Conservation (phyloP, 2,113 vertebrate genomes). For the Pipa parva region DNA sequence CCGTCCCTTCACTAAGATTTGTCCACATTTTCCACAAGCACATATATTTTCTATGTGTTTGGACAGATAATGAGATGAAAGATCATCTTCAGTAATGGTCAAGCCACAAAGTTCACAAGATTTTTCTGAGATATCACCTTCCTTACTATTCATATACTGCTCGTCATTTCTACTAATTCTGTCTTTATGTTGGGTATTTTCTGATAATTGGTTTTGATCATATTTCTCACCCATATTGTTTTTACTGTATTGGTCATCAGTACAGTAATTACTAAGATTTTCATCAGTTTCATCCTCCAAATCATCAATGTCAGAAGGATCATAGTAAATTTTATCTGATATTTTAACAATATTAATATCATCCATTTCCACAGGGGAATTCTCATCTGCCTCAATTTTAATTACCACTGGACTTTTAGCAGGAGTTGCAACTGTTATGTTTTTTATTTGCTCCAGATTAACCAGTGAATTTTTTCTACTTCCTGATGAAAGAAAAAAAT, state of each 20-base stretch:
- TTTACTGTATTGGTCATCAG: constrained; percentile 65
- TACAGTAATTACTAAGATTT: constrained; percentile 64
- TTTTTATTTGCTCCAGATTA: constrained; percentile 27
- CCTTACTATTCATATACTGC: constrained; percentile 54
- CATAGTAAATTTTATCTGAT: constrained; percentile 69
- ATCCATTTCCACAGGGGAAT: constrained; percentile 67
- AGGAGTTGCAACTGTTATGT: constrained; percentile 31
- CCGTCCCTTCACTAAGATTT: constrained; percentile 90
- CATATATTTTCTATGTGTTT: constrained; percentile 94
- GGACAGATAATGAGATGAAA: constrained; percentile 90
- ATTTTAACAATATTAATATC: constrained; percentile 79
- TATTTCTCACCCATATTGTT: constrained; percentile 61
- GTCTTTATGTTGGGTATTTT: constrained; percentile 51
- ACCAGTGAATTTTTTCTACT: constrained; percentile 52
- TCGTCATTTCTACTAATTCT: constrained; percentile 57
- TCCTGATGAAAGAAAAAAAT: constrained; percentile 56
- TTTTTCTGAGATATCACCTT: constrained; percentile 54
- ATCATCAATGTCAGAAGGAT: constrained; percentile 69
- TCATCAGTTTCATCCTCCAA: constrained; percentile 72
- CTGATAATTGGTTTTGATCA: constrained; percentile 61
- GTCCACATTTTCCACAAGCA: constrained; percentile 92
- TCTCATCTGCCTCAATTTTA: constrained; percentile 86
- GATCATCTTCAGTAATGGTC: constrained; percentile 79
- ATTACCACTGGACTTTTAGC: constrained; percentile 73
- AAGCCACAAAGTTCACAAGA: constrained; percentile 89